Conservation (phyloP, 2,797 vertebrate genomes). For the Scleropages formosus region DNA sequence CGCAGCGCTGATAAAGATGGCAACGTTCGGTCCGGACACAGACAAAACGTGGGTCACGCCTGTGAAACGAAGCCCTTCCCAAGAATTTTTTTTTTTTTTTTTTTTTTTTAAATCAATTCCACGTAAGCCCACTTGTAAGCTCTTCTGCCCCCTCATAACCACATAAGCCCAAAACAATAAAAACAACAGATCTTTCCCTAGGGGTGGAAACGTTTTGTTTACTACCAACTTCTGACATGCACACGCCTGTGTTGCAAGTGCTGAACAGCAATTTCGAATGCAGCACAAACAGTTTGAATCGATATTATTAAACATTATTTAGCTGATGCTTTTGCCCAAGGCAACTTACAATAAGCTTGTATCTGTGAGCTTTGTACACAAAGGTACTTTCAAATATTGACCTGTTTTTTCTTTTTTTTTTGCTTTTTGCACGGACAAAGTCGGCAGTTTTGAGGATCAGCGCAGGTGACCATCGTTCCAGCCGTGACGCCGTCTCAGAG, state of each 20-base stretch:
- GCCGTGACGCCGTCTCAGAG: no score
- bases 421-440: no score
- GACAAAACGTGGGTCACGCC: background rate
- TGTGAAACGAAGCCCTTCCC: background rate
- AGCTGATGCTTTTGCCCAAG: no score
- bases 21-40: background rate
- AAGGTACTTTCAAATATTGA: no score
- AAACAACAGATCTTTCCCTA: background rate
- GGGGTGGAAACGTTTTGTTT: constrained; percentile 4
- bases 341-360: no score
- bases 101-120: no score
- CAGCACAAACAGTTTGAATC: no score
- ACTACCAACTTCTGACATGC: background rate
- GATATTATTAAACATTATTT: no score
- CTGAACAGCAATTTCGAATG: background rate
- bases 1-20: background rate
- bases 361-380: no score
- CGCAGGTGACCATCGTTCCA: no score
- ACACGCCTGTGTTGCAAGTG: background rate
- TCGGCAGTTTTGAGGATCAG: no score
- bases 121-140: background rate
- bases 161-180: background rate
- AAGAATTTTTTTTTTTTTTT: constrained; percentile 7
- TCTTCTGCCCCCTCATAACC: background rate
- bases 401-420: no score